These are phyloP conservation scores for Gymnoscopelus braueri DNA, from an alignment of 2,797 vertebrate genomes.

Conservation along the genomic window DNA sequence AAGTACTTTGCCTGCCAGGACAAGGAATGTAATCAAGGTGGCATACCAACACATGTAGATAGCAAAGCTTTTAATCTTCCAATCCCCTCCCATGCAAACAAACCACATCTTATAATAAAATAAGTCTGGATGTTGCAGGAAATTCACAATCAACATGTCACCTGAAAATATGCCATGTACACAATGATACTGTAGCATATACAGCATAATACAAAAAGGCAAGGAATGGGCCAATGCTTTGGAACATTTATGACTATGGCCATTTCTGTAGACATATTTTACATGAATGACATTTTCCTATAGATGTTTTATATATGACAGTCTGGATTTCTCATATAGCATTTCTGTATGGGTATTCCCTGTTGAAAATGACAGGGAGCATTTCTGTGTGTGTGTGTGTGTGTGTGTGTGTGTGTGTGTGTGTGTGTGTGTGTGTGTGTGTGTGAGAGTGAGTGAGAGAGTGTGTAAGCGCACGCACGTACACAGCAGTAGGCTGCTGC, in stretches of 20 bases:
- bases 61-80: not conserved
- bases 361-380: slow-evolving; percentile 41
- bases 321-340: not conserved
- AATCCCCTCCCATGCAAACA: slow-evolving; percentile 16
- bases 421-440: slow-evolving; percentile 14
- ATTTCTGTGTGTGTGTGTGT: not conserved
- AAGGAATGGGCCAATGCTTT: slow-evolving; percentile 17
- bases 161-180: too few species aligned
- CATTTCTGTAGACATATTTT: too few species aligned
- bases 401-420: not conserved
- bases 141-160: too few species aligned
- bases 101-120: not conserved
- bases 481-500: slow-evolving; percentile 29
- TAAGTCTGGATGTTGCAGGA: too few species aligned
- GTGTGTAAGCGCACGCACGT: slow-evolving; percentile 30
- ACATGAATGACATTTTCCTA: too few species aligned
- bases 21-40: too few species aligned
- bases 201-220: slow-evolving; percentile 15
- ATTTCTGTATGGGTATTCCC: slow-evolving; percentile 23
- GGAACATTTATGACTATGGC: too few species aligned
- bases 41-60: too few species aligned
- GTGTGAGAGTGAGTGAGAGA: too few species aligned
- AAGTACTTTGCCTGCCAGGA: too few species aligned
- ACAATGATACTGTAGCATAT: not conserved
- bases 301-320: too few species aligned